Conservation (phyloP, 1,140 invertebrate species). For the Bombyx mori region DNA sequence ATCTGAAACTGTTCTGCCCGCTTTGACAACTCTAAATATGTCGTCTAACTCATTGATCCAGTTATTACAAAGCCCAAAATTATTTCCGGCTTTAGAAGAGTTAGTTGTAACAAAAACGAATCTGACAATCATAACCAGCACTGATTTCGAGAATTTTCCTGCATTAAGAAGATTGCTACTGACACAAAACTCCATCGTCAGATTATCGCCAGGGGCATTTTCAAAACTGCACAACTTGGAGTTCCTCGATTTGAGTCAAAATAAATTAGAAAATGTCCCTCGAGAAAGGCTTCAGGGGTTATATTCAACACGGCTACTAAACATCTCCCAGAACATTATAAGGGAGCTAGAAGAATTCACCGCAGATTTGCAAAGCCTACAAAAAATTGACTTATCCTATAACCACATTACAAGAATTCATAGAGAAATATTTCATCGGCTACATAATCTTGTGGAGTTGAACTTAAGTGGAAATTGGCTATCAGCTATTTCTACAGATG, state of each 20-base stretch:
- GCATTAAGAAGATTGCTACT: slow-evolving; percentile 82
- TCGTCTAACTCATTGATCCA: slow-evolving; percentile 83
- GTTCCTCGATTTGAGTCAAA: slow-evolving; percentile 86
- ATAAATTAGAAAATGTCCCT: slow-evolving; percentile 87
- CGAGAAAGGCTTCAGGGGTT: slow-evolving; percentile 88
- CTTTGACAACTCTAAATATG: slow-evolving; percentile 82
- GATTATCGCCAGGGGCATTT: slow-evolving; percentile 89
- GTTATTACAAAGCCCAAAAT: slow-evolving; percentile 75
- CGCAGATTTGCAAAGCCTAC: slow-evolving; percentile 80
- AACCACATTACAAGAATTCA: slow-evolving; percentile 86
- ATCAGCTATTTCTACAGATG: slow-evolving; percentile 81
- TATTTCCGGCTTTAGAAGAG: slow-evolving; percentile 82
- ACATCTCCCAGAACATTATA: slow-evolving; percentile 86
- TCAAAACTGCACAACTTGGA: slow-evolving; percentile 80
- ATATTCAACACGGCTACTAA: slow-evolving; percentile 79
- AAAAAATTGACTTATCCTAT: slow-evolving; percentile 85
- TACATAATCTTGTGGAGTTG: slow-evolving; percentile 82
- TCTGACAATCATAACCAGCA: slow-evolving; percentile 86
- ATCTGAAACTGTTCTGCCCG: slow-evolving; percentile 80
- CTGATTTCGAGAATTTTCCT: slow-evolving; percentile 90
- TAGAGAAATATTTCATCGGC: slow-evolving; percentile 81
- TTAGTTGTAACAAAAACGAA: slow-evolving; percentile 87
- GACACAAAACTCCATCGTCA: slow-evolving; percentile 81
- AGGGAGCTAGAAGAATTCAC: slow-evolving; percentile 89
- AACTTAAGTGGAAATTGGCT: slow-evolving; percentile 88